phyloP scores from a whole-genome alignment of 2,797 vertebrate species.

The Tinamus major region DNA sequence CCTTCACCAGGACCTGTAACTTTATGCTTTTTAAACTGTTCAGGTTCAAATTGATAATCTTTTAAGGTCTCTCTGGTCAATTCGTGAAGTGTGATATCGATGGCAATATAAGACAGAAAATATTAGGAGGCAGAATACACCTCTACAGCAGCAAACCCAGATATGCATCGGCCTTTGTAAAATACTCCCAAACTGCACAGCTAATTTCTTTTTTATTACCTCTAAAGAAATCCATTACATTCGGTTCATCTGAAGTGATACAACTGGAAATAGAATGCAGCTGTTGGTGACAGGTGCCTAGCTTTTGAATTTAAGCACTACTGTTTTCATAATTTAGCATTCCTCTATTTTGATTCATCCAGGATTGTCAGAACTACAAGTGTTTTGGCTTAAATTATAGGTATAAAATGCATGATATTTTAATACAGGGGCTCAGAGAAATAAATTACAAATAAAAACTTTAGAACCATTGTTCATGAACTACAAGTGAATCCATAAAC shows the following conservation, averaged over 20 bases:
- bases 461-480: not conserved
- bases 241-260: not conserved
- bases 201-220: conserved; percentile 15
- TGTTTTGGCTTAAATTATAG: not conserved
- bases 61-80: not conserved
- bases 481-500: not conserved
- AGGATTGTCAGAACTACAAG: conserved; percentile 11
- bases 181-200: not conserved
- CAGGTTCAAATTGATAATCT: not conserved
- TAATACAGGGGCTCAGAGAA: not conserved
- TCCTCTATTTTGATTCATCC: conserved; percentile 11
- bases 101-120: not conserved
- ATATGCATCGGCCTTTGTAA: not conserved
- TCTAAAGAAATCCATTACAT: conserved; percentile 16
- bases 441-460: not conserved
- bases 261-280: not conserved
- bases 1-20: not conserved
- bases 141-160: not conserved
- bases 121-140: not conserved
- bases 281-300: not conserved
- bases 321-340: not conserved
- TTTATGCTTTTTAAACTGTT: not conserved
- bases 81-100: not conserved
- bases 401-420: not conserved
- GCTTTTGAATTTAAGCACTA: not conserved